phyloP scores from a whole-genome alignment of 2,113 vertebrate species.

The Zosterops hypoxanthus region DNA sequence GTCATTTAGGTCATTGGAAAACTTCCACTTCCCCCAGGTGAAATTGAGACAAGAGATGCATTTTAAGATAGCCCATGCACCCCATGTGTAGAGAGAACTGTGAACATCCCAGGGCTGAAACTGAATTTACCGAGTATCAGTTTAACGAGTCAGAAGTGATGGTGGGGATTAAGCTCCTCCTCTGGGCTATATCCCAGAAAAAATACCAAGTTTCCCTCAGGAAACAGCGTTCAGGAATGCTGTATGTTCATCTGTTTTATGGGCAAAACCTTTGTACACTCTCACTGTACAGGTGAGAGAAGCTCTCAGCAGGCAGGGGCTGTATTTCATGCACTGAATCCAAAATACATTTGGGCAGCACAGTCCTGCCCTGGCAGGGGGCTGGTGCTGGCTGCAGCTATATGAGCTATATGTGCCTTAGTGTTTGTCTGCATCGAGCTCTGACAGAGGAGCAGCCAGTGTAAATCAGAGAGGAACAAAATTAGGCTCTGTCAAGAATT shows the following conservation, averaged over 20 bases:
- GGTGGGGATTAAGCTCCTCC: background rate
- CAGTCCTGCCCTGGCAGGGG: background rate
- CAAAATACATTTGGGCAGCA: background rate
- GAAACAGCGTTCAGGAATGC: background rate
- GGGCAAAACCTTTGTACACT: background rate
- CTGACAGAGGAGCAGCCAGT: background rate
- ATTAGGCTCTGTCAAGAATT: background rate
- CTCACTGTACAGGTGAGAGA: background rate
- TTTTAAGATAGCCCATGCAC: background rate
- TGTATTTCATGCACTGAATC: background rate
- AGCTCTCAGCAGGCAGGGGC: background rate
- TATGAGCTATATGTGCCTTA: background rate
- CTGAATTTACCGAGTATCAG: background rate
- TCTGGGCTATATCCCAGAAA: background rate
- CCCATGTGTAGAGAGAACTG: background rate
- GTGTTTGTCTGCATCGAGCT: background rate
- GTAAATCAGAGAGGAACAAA: background rate
- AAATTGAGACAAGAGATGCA: background rate
- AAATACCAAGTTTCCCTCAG: background rate
- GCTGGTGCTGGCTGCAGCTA: background rate
- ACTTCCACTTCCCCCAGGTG: background rate
- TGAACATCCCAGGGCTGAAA: background rate
- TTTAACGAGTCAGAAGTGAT: background rate
- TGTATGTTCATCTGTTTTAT: background rate
- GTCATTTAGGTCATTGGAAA: background rate